phyloP scores from a whole-genome alignment of 2,797 vertebrate species.

The Paedocypris micromegethes region DNA sequence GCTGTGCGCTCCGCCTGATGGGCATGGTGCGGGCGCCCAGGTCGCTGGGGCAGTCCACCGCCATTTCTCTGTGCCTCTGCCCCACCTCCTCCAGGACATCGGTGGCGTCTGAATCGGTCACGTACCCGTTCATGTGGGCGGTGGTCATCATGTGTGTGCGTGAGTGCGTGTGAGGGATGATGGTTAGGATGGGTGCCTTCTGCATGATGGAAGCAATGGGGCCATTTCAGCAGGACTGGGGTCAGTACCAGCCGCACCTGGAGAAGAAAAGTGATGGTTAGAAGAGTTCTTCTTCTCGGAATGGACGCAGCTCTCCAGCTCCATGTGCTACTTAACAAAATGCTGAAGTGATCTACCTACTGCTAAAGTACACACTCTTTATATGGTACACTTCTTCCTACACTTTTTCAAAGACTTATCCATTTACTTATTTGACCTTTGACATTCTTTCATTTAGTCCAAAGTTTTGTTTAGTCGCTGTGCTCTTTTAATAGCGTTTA shows the following conservation, averaged over 20 bases:
- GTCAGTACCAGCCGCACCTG: constrained; percentile 38
- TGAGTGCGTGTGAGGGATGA: constrained; percentile 12
- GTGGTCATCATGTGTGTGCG: constrained; percentile 74
- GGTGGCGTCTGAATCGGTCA: constrained; percentile 74
- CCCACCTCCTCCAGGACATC: constrained; percentile 58
- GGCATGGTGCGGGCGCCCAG: constrained; percentile 88
- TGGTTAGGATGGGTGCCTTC: constrained; percentile 55
- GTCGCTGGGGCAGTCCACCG: constrained; percentile 92
- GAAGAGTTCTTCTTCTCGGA: neutral
- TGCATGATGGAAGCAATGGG: constrained; percentile 46
- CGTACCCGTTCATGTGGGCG: constrained; percentile 91
- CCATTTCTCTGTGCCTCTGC: constrained; percentile 91
- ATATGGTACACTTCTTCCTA: too few relatives aligned
- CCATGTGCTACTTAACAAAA: too few relatives aligned
- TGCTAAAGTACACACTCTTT: too few relatives aligned
- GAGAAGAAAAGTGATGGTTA: neutral
- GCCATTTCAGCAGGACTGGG: constrained; percentile 37
- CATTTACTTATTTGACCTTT: too few relatives aligned
- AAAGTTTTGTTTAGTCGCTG: too few relatives aligned
- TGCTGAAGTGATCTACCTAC: too few relatives aligned
- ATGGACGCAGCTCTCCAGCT: too few relatives aligned
- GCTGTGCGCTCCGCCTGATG: constrained; percentile 81
- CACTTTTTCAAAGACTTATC: too few relatives aligned
- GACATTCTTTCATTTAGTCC: too few relatives aligned
- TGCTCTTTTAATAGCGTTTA: too few relatives aligned